Percentiles rank a stretch among this genome's conserved stretches.
These are phyloP conservation scores for Acleris literana DNA, from an alignment of 2,888 invertebrate genomes.

Conservation along the genomic window DNA sequence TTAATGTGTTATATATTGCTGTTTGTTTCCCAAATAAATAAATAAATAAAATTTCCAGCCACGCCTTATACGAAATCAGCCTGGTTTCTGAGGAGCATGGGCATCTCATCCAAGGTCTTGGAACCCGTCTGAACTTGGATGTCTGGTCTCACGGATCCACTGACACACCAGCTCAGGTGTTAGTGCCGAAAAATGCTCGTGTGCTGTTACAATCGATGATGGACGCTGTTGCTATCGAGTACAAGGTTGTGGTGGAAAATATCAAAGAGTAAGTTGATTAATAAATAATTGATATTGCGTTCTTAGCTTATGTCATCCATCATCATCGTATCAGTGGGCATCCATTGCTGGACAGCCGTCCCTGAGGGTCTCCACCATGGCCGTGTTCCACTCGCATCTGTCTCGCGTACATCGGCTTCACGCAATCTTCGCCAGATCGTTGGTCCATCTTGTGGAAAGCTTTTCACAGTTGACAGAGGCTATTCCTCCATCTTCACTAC, in stretches of 20 bases:
- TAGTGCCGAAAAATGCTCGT: conserved; percentile 46
- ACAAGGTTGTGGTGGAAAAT: conserved; percentile 53
- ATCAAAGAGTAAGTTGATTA: conserved; percentile 59
- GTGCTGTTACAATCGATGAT: conserved; percentile 50
- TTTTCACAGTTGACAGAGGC: too few relatives aligned
- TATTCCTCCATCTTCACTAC: too few relatives aligned
- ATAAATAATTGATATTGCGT: too few relatives aligned
- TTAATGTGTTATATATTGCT: too few relatives aligned
- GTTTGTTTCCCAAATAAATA: too few relatives aligned
- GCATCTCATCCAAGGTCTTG: conserved; percentile 36
- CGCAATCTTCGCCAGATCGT: too few relatives aligned
- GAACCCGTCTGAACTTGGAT: conserved; percentile 48
- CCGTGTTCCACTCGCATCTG: too few relatives aligned
- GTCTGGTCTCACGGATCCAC: conserved; percentile 56
- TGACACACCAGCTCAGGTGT: conserved; percentile 50
- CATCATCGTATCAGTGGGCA: not conserved
- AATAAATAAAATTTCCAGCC: too few relatives aligned
- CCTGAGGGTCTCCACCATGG: too few relatives aligned
- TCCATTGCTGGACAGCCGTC: not conserved
- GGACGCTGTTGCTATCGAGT: conserved; percentile 47
- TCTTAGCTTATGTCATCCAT: not conserved
- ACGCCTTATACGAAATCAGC: conserved; percentile 47
- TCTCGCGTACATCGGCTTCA: too few relatives aligned
- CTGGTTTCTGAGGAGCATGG: conserved; percentile 43
- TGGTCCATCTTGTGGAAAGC: too few relatives aligned